Percentiles rank a stretch among this genome's conserved stretches.
Evolutionary conservation across 2,797 vertebrate genomes (phyloP).

Genomic region (Artibeus jamaicensis): DNA sequence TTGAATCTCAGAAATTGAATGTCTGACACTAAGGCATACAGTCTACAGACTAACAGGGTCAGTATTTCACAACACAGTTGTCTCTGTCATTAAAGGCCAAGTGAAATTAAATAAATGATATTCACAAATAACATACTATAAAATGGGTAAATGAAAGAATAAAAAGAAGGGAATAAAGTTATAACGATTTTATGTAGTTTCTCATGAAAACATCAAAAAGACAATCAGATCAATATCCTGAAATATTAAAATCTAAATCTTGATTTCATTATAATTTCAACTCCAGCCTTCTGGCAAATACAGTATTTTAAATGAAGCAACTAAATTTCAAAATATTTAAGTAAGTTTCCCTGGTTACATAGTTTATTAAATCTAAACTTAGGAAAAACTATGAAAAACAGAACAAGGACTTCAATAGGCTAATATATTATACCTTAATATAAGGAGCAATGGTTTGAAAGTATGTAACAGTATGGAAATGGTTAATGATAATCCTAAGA

Average conservation of each 20-base stretch:
- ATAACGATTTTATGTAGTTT: background rate
- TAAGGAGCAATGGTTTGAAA: conserved; percentile 4
- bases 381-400: conserved; percentile 5
- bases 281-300: background rate
- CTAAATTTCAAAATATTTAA: conserved; percentile 10
- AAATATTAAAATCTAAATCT: background rate
- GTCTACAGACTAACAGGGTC: background rate
- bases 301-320: conserved; percentile 25
- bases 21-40: background rate
- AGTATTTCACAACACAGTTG: background rate
- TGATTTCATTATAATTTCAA: conserved; percentile 12
- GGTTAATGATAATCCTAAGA: background rate
- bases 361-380: conserved; percentile 25
- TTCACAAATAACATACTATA: background rate
- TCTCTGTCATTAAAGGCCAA: background rate
- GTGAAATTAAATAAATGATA: background rate
- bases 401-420: conserved; percentile 14
- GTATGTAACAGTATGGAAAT: background rate
- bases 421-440: background rate
- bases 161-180: background rate
- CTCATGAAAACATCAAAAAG: conserved; percentile 1
- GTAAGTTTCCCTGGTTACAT: background rate
- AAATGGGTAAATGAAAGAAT: background rate
- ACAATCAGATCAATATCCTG: background rate
- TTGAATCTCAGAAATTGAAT: background rate